phyloP scores from a whole-genome alignment of 2,888 invertebrate species.

The Macrophya annulata region DNA sequence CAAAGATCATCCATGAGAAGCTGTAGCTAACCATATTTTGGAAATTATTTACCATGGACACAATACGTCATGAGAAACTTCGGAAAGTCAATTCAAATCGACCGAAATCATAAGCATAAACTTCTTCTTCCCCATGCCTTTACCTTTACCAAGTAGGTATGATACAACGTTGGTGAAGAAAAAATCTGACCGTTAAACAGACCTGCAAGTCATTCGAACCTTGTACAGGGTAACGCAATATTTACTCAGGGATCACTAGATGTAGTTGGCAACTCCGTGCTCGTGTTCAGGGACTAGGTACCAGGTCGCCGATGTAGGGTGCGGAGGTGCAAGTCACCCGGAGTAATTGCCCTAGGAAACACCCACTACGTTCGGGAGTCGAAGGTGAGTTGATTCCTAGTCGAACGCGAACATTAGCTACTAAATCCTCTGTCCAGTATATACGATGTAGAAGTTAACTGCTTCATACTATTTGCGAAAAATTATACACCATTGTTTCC shows the following conservation, averaged over 20 bases:
- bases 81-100: background rate
- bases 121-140: background rate
- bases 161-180: background rate
- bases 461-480: background rate
- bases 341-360: slow-evolving; percentile 74
- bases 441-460: background rate
- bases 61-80: background rate
- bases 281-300: slow-evolving; percentile 60
- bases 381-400: slow-evolving; percentile 36
- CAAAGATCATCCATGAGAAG: background rate
- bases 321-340: slow-evolving; percentile 77
- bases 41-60: background rate
- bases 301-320: slow-evolving; percentile 68
- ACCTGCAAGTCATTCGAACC: slow-evolving; percentile 64
- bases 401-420: background rate
- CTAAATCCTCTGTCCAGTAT: background rate
- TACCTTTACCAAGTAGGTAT: background rate
- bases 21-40: background rate
- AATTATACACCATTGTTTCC: background rate
- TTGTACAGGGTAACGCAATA: slow-evolving; percentile 54
- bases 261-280: slow-evolving; percentile 54
- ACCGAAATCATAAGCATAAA: background rate
- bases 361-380: slow-evolving; percentile 29
- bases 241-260: slow-evolving; percentile 61
- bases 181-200: background rate